These are phyloP conservation scores for Chloroceryle amazona DNA, from an alignment of 2,797 vertebrate genomes.

Conservation along the genomic window DNA sequence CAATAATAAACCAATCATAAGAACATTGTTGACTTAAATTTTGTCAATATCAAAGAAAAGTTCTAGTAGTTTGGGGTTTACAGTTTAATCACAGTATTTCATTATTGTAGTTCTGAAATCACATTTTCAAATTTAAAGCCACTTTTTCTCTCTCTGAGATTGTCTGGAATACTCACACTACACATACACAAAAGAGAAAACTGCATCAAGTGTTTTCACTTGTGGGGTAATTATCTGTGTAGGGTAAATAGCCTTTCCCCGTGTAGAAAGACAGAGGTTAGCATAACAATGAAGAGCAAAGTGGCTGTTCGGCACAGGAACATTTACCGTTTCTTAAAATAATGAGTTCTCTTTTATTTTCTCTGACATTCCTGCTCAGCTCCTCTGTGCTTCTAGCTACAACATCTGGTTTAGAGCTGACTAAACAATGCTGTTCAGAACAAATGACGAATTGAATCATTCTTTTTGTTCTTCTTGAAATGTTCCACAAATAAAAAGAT, in stretches of 20 bases:
- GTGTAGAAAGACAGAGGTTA: slow-evolving; percentile 3
- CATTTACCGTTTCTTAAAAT: slow-evolving; percentile 11
- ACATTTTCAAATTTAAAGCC: not conserved
- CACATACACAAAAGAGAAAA: not conserved
- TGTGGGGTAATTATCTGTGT: slow-evolving; percentile 13
- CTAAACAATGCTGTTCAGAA: not conserved
- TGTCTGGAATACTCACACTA: slow-evolving; percentile 6
- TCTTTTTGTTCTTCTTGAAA: not conserved
- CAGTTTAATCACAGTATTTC: not conserved
- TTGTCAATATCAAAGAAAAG: not conserved
- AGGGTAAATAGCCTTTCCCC: slow-evolving; percentile 18
- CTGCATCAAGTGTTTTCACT: slow-evolving; percentile 41
- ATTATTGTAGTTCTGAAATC: slow-evolving; percentile 14
- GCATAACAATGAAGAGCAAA: slow-evolving; percentile 27
- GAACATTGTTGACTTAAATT: not conserved
- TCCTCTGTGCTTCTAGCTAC: not conserved
- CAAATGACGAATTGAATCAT: not conserved
- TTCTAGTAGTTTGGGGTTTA: not conserved
- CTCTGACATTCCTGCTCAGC: not conserved
- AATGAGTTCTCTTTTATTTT: slow-evolving; percentile 37
- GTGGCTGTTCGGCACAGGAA: not conserved
- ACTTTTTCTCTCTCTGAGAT: not conserved
- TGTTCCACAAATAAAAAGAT: not conserved
- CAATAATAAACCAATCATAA: not conserved
- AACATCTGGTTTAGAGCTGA: slow-evolving; percentile 26